Base-by-base conservation (phyloP, 2,113 vertebrate genomes). In the Scomber colias region DNA sequence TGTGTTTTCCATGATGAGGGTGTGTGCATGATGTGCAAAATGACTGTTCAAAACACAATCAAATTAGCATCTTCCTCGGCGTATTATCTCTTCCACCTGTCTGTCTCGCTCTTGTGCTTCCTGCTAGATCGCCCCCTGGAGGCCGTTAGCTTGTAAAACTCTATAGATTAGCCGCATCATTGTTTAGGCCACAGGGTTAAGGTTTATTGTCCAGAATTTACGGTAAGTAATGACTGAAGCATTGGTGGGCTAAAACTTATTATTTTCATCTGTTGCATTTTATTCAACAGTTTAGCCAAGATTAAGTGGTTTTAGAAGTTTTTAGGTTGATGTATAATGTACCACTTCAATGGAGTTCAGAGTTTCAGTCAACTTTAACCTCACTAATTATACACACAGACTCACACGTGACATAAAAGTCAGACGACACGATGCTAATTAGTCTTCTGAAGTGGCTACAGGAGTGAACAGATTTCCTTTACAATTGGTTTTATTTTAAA, bases 401-500 rank as follows among this genome's bases (percentile, higher is more conserved):
- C 48, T 44, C 12, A n/a, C 8, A 1, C 13, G 6, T n/a, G 44
- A 65, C n/a, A 17, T 71, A 46, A 69, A 30, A 30, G 54, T 78
- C 62, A 16, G 17, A 21, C 31, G 40, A 30, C 0, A 6, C 2
- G 4, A 70, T 62, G 21, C 19, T 73, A 66, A 81, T 71, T 1
- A 75, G 56, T 62, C n/a, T n/a, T 40, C 50, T 62, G 11, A 48
- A 31, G 21, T 30, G 11, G 27, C 76, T 19, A 17, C 59, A 74
- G 62, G 61, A 59, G 24, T 57, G 66, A 86, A 72, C 46, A 5
- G 40, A n/a, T 49, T 51, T 13, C 11, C 53, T 66, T 56, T 27
- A 19, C 61, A 61, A 64, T 30, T 14, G 30, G 11, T 83, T 89
- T 60, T 69, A 49, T 82, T 67, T 71, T 77, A 71, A 85, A 75